Evolutionary conservation across 2,888 invertebrate species (phyloP).

Genomic region (Lacanobia oleracea): DNA sequence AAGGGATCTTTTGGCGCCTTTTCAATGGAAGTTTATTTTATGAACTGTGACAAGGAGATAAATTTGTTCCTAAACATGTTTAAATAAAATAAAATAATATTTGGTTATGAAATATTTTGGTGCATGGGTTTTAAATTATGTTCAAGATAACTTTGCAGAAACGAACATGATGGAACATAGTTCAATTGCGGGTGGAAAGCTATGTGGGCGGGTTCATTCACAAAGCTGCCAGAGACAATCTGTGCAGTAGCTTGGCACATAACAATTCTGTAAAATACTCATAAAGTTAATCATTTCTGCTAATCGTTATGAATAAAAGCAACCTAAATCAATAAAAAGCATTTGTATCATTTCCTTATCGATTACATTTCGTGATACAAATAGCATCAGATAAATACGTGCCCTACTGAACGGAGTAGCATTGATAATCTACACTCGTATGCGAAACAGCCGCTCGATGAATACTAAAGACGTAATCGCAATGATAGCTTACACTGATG

Average conservation of each 20-base stretch:
- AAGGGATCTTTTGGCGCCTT: slow-evolving; percentile 86
- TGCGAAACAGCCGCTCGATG: slow-evolving; percentile 51
- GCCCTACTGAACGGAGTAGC: slow-evolving; percentile 30
- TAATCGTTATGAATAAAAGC: not conserved
- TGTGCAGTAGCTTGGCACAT: not conserved
- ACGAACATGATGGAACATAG: not conserved
- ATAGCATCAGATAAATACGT: slow-evolving; percentile 57
- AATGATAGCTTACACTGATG: slow-evolving; percentile 65
- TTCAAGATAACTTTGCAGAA: not conserved
- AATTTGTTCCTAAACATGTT: slow-evolving; percentile 72
- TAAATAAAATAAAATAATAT: slow-evolving; percentile 25
- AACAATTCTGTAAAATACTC: not conserved
- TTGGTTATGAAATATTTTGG: slow-evolving; percentile 3
- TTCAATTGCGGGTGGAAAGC: not conserved
- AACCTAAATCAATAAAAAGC: slow-evolving; percentile 40
- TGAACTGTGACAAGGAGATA: slow-evolving; percentile 81
- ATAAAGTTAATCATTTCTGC: not conserved
- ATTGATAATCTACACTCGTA: slow-evolving; percentile 61
- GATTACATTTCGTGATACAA: slow-evolving; percentile 56
- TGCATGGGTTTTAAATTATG: not conserved
- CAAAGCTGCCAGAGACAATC: not conserved
- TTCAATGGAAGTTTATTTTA: slow-evolving; percentile 85
- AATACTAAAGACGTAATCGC: slow-evolving; percentile 64
- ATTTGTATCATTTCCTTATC: slow-evolving; percentile 53
- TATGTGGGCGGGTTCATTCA: not conserved